Evolutionary conservation across 2,888 invertebrate species (phyloP).

Genomic region (Stomorhina lunata): DNA sequence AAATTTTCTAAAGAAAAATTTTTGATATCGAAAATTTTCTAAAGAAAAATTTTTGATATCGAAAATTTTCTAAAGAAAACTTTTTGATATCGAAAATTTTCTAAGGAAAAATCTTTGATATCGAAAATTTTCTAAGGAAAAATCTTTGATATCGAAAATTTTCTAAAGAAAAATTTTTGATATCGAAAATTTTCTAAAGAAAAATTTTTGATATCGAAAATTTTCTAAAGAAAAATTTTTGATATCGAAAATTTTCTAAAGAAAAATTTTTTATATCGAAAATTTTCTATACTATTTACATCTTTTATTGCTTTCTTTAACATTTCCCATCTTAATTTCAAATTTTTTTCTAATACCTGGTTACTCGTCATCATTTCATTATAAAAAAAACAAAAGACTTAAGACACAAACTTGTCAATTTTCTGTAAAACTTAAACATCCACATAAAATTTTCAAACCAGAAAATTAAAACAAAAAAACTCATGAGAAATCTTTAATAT

Average conservation of each 20-base stretch:
- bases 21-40: no score
- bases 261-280: no score
- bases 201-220: no score
- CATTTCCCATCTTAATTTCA: neutral
- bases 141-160: neutral
- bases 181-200: no score
- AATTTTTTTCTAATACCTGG: neutral
- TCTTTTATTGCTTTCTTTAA: neutral
- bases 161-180: no score
- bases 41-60: no score
- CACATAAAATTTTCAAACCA: neutral
- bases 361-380: neutral
- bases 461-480: neutral
- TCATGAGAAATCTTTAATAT: conserved; percentile 56
- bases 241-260: no score
- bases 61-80: no score
- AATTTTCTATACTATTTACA: no score
- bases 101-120: neutral
- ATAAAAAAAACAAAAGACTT: conserved; percentile 47
- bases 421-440: conserved; percentile 22
- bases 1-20: no score
- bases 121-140: no score
- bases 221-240: no score
- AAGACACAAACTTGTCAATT: conserved; percentile 57
- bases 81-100: neutral